Percentiles rank a stretch among this genome's conserved stretches.
Evolutionary conservation across 2,888 invertebrate species (phyloP).

Genomic region (Mantis religiosa): DNA sequence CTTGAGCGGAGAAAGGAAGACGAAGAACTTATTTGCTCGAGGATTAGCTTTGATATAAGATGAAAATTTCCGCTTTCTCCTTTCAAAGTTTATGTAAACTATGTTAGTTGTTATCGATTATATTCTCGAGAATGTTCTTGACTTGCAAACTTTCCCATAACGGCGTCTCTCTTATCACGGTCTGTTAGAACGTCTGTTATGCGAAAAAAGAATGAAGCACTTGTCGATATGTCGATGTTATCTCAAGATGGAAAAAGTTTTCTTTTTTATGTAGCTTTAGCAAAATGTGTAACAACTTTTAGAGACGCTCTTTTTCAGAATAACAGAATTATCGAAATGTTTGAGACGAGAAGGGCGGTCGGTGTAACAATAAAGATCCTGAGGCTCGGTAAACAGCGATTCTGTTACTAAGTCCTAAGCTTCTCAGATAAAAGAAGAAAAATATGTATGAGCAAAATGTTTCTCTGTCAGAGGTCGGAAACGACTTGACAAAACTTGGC

Average conservation of each 20-base stretch:
- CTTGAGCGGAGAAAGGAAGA: neutral
- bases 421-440: neutral
- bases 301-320: neutral
- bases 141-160: neutral
- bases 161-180: neutral
- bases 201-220: neutral
- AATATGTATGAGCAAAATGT: neutral
- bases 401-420: neutral
- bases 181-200: neutral
- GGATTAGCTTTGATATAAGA: neutral
- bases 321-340: neutral
- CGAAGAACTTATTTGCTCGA: neutral
- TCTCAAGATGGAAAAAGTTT: neutral
- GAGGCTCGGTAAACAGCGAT: neutral
- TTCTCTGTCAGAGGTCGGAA: neutral
- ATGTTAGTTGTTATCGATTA: neutral
- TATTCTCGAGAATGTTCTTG: neutral
- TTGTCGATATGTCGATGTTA: neutral
- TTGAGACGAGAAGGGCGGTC: neutral
- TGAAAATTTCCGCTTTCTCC: neutral
- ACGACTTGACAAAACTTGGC: no score
- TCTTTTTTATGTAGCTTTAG: neutral
- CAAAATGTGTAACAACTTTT: neutral
- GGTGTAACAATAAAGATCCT: neutral
- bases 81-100: neutral